These are phyloP conservation scores for Lathamus discolor DNA, from an alignment of 2,113 vertebrate genomes.

Conservation along the genomic window DNA sequence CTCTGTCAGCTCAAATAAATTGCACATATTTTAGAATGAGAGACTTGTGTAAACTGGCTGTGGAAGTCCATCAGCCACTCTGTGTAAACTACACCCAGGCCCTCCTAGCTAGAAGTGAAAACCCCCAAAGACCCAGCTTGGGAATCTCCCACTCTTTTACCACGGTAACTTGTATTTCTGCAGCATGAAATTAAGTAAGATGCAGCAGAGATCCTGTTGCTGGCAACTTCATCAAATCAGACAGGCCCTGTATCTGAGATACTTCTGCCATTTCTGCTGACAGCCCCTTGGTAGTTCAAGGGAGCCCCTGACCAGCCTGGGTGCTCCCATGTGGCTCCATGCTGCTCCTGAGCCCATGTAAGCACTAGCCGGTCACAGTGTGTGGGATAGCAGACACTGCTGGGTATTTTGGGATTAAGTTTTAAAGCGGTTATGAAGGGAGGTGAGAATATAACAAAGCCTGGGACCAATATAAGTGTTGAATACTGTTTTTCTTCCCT, in stretches of 20 bases:
- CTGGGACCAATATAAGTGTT: neutral
- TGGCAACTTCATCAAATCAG: neutral
- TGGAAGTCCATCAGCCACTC: neutral
- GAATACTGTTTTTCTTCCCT: neutral
- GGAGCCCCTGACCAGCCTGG: neutral
- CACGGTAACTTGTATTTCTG: neutral
- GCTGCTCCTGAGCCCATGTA: too few species aligned
- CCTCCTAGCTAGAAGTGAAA: neutral
- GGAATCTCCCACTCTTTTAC: neutral
- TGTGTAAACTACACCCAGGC: neutral
- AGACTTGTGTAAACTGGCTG: constrained; percentile 53
- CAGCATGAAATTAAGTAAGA: neutral
- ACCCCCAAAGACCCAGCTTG: neutral
- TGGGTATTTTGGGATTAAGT: neutral
- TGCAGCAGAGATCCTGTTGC: neutral
- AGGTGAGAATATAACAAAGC: neutral
- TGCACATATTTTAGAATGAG: constrained; percentile 42
- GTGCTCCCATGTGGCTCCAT: neutral
- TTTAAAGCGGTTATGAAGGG: neutral
- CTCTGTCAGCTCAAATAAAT: constrained; percentile 60
- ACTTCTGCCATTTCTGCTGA: neutral
- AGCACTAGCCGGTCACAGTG: neutral
- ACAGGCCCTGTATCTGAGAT: neutral
- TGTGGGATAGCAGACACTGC: neutral
- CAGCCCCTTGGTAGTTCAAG: neutral